Evolutionary conservation across 2,113 vertebrate species (phyloP).

Genomic region (Clinocottus analis): DNA sequence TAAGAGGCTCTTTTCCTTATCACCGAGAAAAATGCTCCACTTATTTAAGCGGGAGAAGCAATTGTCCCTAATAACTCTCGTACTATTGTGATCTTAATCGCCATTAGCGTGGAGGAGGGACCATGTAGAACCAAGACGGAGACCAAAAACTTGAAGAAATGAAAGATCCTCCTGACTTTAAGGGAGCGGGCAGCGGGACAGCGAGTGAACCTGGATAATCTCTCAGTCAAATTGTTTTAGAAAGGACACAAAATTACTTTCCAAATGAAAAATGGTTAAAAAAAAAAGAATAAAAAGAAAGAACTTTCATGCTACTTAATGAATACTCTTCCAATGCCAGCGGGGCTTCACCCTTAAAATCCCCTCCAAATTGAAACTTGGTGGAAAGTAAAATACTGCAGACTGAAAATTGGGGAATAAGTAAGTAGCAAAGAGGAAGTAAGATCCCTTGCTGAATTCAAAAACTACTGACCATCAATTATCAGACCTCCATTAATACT

Average conservation of each 20-base stretch:
- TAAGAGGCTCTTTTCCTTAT: conserved; percentile 33
- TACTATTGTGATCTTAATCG: conserved; percentile 52
- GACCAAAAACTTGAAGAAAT: conserved; percentile 6
- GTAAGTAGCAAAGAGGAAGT: neutral
- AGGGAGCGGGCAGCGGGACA: conserved; percentile 19
- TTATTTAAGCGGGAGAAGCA: conserved; percentile 31
- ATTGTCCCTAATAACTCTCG: conserved; percentile 35
- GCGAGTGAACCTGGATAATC: neutral
- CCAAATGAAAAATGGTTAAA: conserved; percentile 31
- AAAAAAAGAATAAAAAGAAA: neutral
- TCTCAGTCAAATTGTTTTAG: conserved; percentile 31
- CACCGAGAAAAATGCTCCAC: conserved; percentile 26
- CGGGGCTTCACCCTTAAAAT: conserved; percentile 9
- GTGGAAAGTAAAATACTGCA: conserved; percentile 30
- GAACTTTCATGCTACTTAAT: conserved; percentile 38
- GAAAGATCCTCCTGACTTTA: neutral
- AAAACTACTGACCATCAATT: conserved; percentile 21
- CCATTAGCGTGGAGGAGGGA: conserved; percentile 34
- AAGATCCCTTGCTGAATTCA: conserved; percentile 7
- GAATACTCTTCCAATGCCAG: conserved; percentile 10
- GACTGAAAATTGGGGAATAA: neutral
- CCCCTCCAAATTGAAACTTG: conserved; percentile 25
- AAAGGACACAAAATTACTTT: conserved; percentile 45
- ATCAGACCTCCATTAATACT: neutral
- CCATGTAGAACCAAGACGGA: neutral